Base-by-base conservation (phyloP, 1,140 invertebrate genomes). In the Aricia agestis region DNA sequence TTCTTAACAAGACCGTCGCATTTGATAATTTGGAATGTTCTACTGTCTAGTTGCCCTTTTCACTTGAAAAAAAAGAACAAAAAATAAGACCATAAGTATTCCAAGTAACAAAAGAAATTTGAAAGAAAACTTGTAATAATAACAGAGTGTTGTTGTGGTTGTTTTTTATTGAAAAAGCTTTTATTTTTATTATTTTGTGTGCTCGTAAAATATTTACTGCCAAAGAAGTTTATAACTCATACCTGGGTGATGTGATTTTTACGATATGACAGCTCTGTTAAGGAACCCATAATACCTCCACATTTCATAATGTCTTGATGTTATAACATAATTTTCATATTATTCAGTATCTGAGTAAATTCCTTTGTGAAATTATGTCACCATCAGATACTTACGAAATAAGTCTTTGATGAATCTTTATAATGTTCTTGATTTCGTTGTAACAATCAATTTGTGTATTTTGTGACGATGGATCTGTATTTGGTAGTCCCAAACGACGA, bases 321-420 rank as follows among this genome's bases (percentile, higher is more conserved):
- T 13, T 41, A 36, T n/a, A 66, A 32, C n/a, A 66, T 32, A 6
- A 9, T 31, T 32, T 15, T 1, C 0, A 32, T 5, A 25, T 36
- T 7, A 36, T 6, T 36, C 25, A 25, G 25, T 25, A 25, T 25
- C 25, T 2, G 25, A 25, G 25, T 25, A 25, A 25, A 25, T 25
- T 25, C 25, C 25, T 25, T 25, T 25, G 25, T 25, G 25, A 25
- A 25, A 25, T 2, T 25, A 25, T 25, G 3, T 25, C 3, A 25
- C 1, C 3, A 3, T 36, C 5, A 36, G 36, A 36, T 67, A 69
- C 77, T 72, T 74, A 87, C 86, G 72, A 84, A 59, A 90, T 89
- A 17, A 90, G 79, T 65, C 83, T 74, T 57, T 90, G 82, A 69
- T 90, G 85, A 67, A 84, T 86, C 78, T 88, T 83, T 18, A 89